Evolutionary conservation across 2,113 vertebrate genomes (phyloP).

Genomic region (Cariama cristata): DNA sequence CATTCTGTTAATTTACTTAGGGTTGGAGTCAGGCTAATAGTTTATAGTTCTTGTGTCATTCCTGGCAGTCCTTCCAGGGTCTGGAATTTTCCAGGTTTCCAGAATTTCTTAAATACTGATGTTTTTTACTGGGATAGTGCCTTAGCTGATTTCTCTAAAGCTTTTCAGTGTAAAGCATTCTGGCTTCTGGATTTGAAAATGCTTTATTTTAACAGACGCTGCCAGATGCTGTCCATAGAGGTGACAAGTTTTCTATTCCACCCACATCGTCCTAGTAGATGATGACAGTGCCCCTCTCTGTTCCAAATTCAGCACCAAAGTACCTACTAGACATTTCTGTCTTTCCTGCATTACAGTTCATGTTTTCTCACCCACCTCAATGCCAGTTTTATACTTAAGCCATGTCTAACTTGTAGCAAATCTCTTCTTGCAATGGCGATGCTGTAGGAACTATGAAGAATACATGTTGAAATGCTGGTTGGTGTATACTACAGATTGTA

Average conservation of each 20-base stretch:
- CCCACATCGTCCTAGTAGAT: not conserved
- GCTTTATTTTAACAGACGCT: not conserved
- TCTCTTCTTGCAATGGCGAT: not conserved
- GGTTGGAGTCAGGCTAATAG: not conserved
- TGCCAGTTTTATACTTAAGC: not conserved
- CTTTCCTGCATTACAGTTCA: not conserved
- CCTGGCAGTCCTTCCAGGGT: not conserved
- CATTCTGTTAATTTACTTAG: not conserved
- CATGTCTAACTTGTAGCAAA: not conserved
- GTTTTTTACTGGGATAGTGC: not conserved
- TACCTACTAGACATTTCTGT: not conserved
- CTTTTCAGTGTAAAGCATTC: not conserved
- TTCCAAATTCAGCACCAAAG: not conserved
- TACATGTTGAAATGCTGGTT: rapidly evolving
- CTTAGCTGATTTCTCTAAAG: not conserved
- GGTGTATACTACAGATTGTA: not conserved
- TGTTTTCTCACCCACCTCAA: not conserved
- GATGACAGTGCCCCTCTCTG: not conserved
- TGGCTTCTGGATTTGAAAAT: not conserved
- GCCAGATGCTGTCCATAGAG: not conserved
- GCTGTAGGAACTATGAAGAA: not conserved
- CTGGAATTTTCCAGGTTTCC: not conserved
- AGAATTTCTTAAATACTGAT: not conserved
- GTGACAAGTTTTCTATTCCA: not conserved
- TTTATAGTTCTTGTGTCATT: not conserved